Evolutionary conservation across 2,113 vertebrate genomes (phyloP).

Genomic region (Saguinus imperator): DNA sequence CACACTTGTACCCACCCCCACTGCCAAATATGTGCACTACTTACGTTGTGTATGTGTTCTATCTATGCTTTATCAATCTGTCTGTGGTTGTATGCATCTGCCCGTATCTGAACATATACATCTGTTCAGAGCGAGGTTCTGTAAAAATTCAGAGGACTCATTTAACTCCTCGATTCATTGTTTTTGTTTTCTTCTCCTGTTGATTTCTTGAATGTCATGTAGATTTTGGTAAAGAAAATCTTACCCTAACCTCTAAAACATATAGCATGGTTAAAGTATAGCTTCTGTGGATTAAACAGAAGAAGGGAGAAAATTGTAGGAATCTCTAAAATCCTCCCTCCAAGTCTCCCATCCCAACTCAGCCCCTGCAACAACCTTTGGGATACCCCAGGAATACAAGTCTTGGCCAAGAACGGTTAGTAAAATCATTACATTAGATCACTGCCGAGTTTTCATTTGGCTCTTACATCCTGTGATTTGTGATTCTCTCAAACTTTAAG

Average conservation of each 20-base stretch:
- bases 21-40: neutral
- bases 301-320: neutral
- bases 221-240: neutral
- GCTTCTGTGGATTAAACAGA: neutral
- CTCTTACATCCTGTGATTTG: neutral
- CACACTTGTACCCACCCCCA: no score
- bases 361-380: neutral
- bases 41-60: no score
- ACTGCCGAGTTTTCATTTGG: neutral
- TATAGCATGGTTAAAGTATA: neutral
- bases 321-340: neutral
- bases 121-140: neutral
- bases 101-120: neutral
- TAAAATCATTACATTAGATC: neutral
- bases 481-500: neutral
- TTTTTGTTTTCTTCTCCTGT: neutral
- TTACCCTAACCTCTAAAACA: neutral
- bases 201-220: neutral
- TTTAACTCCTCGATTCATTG: neutral
- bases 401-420: neutral
- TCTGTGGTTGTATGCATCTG: neutral
- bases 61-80: fast-evolving
- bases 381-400: no score
- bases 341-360: fast-evolving
- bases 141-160: neutral